Evolutionary conservation across 2,113 vertebrate genomes (phyloP).

Genomic region (Oreotragus oreotragus): DNA sequence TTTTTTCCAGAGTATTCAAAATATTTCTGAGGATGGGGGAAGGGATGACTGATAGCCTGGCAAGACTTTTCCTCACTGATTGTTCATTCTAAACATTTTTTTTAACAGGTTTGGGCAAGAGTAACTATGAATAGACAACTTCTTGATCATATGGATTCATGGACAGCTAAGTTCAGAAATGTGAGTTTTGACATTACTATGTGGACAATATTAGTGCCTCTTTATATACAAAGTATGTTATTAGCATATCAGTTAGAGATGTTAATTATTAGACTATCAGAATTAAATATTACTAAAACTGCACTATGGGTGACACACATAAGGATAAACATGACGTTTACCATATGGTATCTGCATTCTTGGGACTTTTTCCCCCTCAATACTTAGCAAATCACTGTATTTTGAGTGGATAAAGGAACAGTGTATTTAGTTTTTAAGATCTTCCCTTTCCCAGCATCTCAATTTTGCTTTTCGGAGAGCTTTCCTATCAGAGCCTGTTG

Average conservation of each 20-base stretch:
- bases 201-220: not conserved
- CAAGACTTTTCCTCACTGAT: not conserved
- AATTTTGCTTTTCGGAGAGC: constrained; percentile 30
- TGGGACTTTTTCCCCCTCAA: not conserved
- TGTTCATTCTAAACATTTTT: constrained; percentile 30
- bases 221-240: not conserved
- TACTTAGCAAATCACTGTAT: not conserved
- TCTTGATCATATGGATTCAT: constrained; percentile 90
- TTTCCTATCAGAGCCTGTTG: not conserved
- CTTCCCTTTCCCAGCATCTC: not conserved
- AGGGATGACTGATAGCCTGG: not conserved
- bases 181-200: constrained; percentile 77
- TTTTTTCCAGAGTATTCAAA: not conserved
- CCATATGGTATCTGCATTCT: not conserved
- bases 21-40: not conserved
- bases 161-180: constrained; percentile 96
- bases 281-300: not conserved
- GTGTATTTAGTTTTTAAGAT: not conserved
- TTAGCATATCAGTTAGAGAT: not conserved
- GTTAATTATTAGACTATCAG: not conserved
- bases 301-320: not conserved
- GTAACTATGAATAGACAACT: constrained; percentile 90
- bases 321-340: not conserved
- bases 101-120: constrained; percentile 92
- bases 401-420: not conserved